A percentile compares a stretch with the other conserved stretches of the same genome.
Evolutionary conservation across 2,888 invertebrate species (phyloP).

Genomic region (Drosophila kambysellisi): DNA sequence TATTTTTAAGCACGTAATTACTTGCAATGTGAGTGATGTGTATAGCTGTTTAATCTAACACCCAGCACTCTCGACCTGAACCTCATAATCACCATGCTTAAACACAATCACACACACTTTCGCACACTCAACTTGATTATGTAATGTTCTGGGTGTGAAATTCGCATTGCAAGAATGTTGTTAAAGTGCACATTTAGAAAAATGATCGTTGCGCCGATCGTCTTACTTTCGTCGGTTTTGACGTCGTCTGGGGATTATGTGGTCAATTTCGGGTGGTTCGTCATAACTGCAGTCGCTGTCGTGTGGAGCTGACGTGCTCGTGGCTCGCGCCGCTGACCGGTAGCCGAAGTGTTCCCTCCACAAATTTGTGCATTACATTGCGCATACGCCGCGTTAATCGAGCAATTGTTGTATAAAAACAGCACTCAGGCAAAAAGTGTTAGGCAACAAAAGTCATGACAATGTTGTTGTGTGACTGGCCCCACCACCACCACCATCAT

Average conservation of each 20-base stretch:
- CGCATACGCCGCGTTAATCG: conserved; percentile 55
- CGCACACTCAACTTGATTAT: conserved; percentile 25
- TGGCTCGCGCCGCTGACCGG: conserved; percentile 19
- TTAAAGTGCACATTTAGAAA: conserved; percentile 3
- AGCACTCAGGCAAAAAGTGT: conserved; percentile 29
- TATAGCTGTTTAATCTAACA: neutral
- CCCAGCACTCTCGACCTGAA: conserved; percentile 10
- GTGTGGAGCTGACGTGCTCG: conserved; percentile 61
- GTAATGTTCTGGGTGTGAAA: conserved; percentile 22
- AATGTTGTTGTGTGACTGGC: conserved; percentile 17
- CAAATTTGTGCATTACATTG: conserved; percentile 36
- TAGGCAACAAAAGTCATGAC: conserved; percentile 58
- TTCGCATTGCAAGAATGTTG: conserved; percentile 17
- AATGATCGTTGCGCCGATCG: conserved; percentile 3
- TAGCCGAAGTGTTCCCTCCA: conserved; percentile 1
- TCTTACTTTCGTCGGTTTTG: neutral
- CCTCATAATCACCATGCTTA: conserved; percentile 24
- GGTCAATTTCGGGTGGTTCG: neutral
- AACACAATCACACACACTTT: neutral
- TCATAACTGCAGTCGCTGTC: conserved; percentile 44
- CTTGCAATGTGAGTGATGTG: conserved; percentile 15
- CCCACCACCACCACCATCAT: neutral
- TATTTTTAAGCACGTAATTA: neutral
- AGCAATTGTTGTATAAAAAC: conserved; percentile 64
- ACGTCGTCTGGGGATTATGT: conserved; percentile 16